phyloP scores from a whole-genome alignment of 1,140 invertebrate genomes.

The Drosophila mauritiana region DNA sequence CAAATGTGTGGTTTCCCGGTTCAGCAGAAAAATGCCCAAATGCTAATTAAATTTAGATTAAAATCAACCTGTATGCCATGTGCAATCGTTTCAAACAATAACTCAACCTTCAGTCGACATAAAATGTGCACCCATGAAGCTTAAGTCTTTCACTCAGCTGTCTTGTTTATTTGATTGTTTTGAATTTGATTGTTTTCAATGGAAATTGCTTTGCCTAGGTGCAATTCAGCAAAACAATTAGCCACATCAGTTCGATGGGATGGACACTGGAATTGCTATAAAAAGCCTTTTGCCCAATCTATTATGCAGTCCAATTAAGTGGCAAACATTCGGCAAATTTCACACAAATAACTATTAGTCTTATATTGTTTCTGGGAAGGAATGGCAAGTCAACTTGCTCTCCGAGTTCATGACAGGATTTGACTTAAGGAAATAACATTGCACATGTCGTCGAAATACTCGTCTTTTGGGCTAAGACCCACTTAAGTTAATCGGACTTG shows the following conservation, averaged over 20 bases:
- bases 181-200: slow-evolving; percentile 9
- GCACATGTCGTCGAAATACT: too few relatives aligned
- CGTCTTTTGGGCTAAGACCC: neutral
- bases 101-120: neutral
- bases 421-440: too few relatives aligned
- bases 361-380: too few relatives aligned
- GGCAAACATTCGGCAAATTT: too few relatives aligned
- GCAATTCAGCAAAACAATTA: slow-evolving; percentile 7
- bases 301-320: neutral
- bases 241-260: neutral
- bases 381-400: too few relatives aligned
- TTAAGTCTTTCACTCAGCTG: slow-evolving; percentile 20
- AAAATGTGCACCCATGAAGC: neutral
- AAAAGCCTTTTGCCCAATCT: slow-evolving; percentile 4
- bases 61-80: too few relatives aligned
- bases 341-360: too few relatives aligned
- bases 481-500: neutral
- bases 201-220: slow-evolving; percentile 20
- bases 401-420: too few relatives aligned
- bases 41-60: slow-evolving; percentile 11
- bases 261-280: neutral
- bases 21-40: neutral
- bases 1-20: neutral
- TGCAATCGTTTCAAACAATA: neutral
- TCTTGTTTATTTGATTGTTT: slow-evolving; percentile 21